A percentile compares a stretch with the other conserved stretches of the same genome.
These are phyloP conservation scores for Eupithecia vulgata DNA, from an alignment of 2,888 invertebrate species.

Conservation along the genomic window DNA sequence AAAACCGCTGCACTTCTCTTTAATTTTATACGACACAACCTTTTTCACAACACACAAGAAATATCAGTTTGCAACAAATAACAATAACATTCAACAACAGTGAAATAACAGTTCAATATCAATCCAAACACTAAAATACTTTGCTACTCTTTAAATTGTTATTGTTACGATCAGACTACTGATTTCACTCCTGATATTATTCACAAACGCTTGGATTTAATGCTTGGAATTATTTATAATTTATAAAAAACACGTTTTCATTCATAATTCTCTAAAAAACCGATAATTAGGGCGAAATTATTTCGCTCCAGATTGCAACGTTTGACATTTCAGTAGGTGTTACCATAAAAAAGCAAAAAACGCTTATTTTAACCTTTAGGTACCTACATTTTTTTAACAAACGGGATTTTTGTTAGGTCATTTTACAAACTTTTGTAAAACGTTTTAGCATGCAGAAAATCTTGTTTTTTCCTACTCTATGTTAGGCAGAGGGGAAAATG, in stretches of 20 bases:
- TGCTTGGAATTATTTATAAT: conserved; percentile 47
- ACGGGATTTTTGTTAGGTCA: background rate
- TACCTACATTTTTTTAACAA: no score
- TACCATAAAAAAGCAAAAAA: conserved; percentile 47
- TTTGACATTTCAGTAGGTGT: conserved; percentile 68
- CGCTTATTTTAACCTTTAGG: conserved; percentile 5
- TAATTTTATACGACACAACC: conserved; percentile 73
- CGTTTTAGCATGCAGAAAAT: background rate
- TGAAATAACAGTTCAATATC: conserved; percentile 37
- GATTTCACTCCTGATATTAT: conserved; percentile 39
- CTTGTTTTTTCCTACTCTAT: background rate
- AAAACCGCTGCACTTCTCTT: conserved; percentile 60
- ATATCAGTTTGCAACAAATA: conserved; percentile 47
- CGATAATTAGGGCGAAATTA: conserved; percentile 58
- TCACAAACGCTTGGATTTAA: conserved; percentile 41
- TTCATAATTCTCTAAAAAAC: conserved; percentile 72
- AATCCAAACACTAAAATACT: conserved; percentile 47
- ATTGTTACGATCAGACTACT: conserved; percentile 46
- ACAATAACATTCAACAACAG: conserved; percentile 52
- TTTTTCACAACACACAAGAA: conserved; percentile 61
- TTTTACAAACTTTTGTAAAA: background rate
- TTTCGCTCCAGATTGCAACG: conserved; percentile 73
- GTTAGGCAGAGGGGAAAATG: no score
- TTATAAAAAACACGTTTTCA: conserved; percentile 64
- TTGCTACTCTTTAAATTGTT: conserved; percentile 38